Percentiles rank a stretch among this genome's conserved stretches.
Evolutionary conservation across 2,113 vertebrate genomes (phyloP).

Genomic region (Capricornis sumatraensis): DNA sequence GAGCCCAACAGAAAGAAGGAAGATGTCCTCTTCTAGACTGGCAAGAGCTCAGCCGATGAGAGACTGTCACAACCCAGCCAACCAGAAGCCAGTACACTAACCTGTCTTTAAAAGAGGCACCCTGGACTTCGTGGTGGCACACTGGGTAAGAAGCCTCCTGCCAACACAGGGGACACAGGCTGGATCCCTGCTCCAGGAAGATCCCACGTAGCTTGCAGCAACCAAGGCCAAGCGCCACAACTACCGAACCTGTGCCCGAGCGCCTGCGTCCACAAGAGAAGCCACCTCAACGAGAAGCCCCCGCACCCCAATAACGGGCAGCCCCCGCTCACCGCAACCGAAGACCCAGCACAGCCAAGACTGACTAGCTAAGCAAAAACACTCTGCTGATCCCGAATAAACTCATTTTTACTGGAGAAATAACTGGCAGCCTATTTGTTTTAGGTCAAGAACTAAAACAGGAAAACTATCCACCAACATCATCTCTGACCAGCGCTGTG

Average conservation of each 20-base stretch:
- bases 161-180: background rate
- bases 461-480: background rate
- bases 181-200: background rate
- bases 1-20: background rate
- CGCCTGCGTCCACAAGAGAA: background rate
- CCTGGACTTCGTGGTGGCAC: background rate
- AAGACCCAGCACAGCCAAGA: background rate
- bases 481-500: background rate
- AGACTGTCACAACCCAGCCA: background rate
- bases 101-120: background rate
- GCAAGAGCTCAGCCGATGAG: background rate
- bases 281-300: background rate
- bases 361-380: background rate
- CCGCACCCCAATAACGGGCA: accelerated
- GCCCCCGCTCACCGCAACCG: accelerated
- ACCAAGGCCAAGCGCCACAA: background rate
- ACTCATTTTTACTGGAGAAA: background rate
- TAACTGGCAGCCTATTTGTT: background rate
- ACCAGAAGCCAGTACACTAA: background rate
- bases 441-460: background rate
- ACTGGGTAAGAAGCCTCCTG: accelerated
- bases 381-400: background rate
- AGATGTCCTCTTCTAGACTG: background rate
- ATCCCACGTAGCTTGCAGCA: background rate
- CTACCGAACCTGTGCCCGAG: background rate